Percentiles rank a stretch among this genome's conserved stretches.
phyloP scores from a whole-genome alignment of 2,888 invertebrate species.

The Tenthredo notha region DNA sequence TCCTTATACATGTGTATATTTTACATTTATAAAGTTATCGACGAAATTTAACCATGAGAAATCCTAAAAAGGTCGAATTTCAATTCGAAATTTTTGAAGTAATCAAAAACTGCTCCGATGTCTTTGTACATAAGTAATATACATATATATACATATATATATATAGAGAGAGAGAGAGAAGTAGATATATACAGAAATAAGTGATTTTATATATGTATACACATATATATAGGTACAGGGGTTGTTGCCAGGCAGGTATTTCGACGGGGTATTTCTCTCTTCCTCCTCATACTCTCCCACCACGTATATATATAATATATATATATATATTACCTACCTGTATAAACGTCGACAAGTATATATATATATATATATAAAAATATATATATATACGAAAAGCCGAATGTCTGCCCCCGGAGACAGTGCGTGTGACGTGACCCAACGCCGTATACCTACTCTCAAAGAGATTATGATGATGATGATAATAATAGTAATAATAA shows the following conservation, averaged over 20 bases:
- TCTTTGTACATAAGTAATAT: background rate
- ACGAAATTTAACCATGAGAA: background rate
- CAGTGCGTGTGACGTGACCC: constrained; percentile 27
- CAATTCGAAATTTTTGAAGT: background rate
- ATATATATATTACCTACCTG: background rate
- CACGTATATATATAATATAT: background rate
- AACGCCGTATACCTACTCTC: background rate
- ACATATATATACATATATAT: background rate
- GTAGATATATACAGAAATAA: background rate
- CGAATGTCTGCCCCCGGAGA: constrained; percentile 32
- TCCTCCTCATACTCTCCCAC: background rate
- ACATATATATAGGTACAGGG: background rate
- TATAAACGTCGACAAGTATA: background rate
- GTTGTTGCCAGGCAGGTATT: constrained; percentile 54
- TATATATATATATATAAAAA: background rate
- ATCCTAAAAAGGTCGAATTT: background rate
- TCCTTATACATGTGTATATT: background rate
- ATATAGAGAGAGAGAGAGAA: background rate
- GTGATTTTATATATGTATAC: background rate
- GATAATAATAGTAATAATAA: background rate
- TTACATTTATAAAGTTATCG: background rate
- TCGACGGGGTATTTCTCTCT: constrained; percentile 24
- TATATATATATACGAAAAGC: background rate
- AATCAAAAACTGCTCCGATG: background rate
- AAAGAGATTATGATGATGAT: background rate